Evolutionary conservation across 92 coral and sea anemone genomes (phyloP).

Genomic region (Actinostola sp.): DNA sequence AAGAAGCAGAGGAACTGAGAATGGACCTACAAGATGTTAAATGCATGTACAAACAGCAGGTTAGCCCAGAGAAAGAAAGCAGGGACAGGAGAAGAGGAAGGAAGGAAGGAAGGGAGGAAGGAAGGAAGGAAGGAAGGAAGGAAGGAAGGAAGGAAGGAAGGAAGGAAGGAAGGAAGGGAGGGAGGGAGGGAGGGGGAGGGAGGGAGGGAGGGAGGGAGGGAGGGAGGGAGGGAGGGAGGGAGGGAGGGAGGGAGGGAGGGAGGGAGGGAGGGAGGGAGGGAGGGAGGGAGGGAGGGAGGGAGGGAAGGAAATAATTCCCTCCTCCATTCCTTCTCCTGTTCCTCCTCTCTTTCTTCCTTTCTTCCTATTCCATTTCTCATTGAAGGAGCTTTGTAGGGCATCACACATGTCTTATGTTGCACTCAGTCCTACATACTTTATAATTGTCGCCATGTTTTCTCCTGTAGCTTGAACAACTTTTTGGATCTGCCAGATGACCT

Average conservation of each 20-base stretch:
- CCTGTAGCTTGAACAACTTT: slow-evolving; percentile 29
- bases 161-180: too few relatives aligned
- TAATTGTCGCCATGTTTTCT: neutral
- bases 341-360: neutral
- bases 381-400: neutral
- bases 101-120: too few relatives aligned
- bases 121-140: too few relatives aligned
- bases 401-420: neutral
- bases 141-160: too few relatives aligned
- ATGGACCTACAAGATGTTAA: slow-evolving; percentile 96
- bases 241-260: too few relatives aligned
- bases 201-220: too few relatives aligned
- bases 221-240: too few relatives aligned
- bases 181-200: too few relatives aligned
- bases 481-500: slow-evolving; percentile 26
- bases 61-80: neutral
- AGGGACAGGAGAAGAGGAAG: too few relatives aligned
- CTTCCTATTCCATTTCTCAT: neutral
- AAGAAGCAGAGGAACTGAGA: slow-evolving; percentile 92
- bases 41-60: slow-evolving; percentile 98
- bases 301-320: neutral
- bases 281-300: too few relatives aligned
- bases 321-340: neutral
- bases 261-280: too few relatives aligned
- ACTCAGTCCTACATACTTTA: neutral